A percentile compares a stretch with the other conserved stretches of the same genome.
Evolutionary conservation across 1,140 invertebrate genomes (phyloP).

Genomic region (Drosophila oshimai): DNA sequence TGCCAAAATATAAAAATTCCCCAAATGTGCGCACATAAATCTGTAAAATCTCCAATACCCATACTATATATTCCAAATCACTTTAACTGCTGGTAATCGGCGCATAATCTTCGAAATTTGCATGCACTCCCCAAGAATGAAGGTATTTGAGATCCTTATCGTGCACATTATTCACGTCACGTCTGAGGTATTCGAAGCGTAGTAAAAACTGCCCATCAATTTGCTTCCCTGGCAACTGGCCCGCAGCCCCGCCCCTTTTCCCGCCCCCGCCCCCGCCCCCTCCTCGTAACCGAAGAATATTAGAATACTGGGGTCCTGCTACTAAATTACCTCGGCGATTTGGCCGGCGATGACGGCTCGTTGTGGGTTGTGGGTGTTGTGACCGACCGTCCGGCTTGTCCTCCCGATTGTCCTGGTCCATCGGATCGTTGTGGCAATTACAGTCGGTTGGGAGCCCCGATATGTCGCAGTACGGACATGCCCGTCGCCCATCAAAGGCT

Average conservation of each 20-base stretch:
- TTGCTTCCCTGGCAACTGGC: slow-evolving; percentile 42
- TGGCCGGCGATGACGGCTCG: slow-evolving; percentile 59
- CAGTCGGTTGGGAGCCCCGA: slow-evolving; percentile 57
- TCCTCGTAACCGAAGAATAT: slow-evolving; percentile 20
- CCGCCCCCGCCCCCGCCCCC: background rate
- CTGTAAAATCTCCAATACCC: slow-evolving; percentile 26
- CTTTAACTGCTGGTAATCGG: slow-evolving; percentile 79
- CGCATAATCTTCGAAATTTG: slow-evolving; percentile 80
- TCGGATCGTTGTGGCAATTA: slow-evolving; percentile 59
- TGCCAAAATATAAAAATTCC: slow-evolving; percentile 10
- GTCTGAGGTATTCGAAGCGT: slow-evolving; percentile 70
- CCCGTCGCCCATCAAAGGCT: slow-evolving; percentile 27
- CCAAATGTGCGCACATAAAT: slow-evolving; percentile 23
- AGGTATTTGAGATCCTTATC: slow-evolving; percentile 77
- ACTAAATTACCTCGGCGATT: slow-evolving; percentile 59
- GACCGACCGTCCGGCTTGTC: slow-evolving; percentile 40
- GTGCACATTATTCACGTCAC: slow-evolving; percentile 81
- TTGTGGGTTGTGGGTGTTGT: slow-evolving; percentile 78
- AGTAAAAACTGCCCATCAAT: slow-evolving; percentile 66
- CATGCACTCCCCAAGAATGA: slow-evolving; percentile 60
- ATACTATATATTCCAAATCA: slow-evolving; percentile 52
- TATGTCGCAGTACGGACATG: slow-evolving; percentile 58
- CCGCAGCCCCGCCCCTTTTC: slow-evolving; percentile 4
- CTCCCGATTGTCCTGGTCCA: slow-evolving; percentile 44
- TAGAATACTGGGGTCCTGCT: slow-evolving; percentile 65